Base-by-base conservation (phyloP, 1,140 invertebrate species). In the Thaumatotibia leucotreta region DNA sequence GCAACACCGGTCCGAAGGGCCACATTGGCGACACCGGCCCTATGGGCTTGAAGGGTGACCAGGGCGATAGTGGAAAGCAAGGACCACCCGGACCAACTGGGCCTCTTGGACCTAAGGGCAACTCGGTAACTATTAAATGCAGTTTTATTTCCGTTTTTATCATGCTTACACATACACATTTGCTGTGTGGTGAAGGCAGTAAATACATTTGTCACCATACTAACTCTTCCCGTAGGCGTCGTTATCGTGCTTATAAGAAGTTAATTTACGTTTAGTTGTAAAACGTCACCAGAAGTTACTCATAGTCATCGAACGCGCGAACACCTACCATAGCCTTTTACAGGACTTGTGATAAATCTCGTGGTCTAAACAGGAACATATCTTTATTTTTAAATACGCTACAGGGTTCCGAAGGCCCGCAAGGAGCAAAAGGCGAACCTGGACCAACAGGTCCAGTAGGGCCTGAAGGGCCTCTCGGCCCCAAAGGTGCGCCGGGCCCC, bases 11-110 rank as follows among this genome's bases (percentile, higher is more conserved):
- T 9, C 89, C 91, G 1, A 96, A 96, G 86, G 95, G 95, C 1
- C 95, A 96, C 81, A 91, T 94, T 45, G 96, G 96, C 22, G 93
- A 95, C 70, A 91, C 95, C 5, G 96, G 96, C 4, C 75, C 91
- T 1, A 82, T 92, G 64, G 96, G 96, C 11, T 70, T 93, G 0
- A 95, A 95, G 81, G 96, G 96, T 1, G 94, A 95, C 10, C 88
- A 92, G 72, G 96, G 96, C 8, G 95, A 96, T 79, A 94, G 93
- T 64, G 95, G 95, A 23, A 93, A 95, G 74, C 91, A 92, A 72
- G 95, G 95, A 1, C 77, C 85, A 24, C 92, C 92, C 33, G 95
- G 95, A 8, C 83, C 91, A 2, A 70, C 80, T 39, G 95, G 96
- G 8, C 92, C 92, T 5, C 79, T 91, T 64, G 95, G 95, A 11